A percentile compares a stretch with the other conserved stretches of the same genome.
Conservation (phyloP, 2,113 vertebrate species). For the Daubentonia madagascariensis region DNA sequence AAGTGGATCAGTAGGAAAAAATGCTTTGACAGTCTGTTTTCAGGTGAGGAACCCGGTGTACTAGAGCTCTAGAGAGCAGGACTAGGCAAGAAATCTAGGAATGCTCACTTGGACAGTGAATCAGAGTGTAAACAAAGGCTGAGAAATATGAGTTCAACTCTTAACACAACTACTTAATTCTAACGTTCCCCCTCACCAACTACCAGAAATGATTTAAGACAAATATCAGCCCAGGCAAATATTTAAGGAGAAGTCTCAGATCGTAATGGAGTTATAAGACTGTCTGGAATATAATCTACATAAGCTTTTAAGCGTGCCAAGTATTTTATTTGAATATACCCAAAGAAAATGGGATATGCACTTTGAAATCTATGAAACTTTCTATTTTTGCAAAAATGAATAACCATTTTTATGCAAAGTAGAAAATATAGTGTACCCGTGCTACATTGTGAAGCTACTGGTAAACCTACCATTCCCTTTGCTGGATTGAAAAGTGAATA, state of each 20-base stretch:
- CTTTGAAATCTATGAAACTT: constrained; percentile 5
- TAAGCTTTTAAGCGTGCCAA: background rate
- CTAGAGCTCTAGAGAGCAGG: background rate
- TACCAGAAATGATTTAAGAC: constrained; percentile 15
- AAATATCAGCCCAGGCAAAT: constrained; percentile 37
- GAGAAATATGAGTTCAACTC: background rate
- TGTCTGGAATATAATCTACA: constrained; percentile 15
- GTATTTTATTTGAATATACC: background rate
- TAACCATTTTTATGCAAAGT: background rate
- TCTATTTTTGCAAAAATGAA: background rate
- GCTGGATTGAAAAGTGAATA: background rate
- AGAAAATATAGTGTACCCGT: background rate
- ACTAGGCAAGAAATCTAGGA: background rate
- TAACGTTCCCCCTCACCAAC: background rate
- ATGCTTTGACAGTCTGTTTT: background rate
- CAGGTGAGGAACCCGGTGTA: accelerated
- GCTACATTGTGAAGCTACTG: background rate
- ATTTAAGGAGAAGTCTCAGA: constrained; percentile 38
- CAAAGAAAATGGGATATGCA: background rate
- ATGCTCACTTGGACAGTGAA: background rate
- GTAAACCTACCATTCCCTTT: background rate
- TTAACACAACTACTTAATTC: background rate
- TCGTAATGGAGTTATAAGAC: constrained; percentile 38
- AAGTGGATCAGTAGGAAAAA: background rate
- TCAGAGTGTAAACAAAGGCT: background rate